Base-by-base conservation (phyloP, 2,113 vertebrate genomes). In the Sardina pilchardus region DNA sequence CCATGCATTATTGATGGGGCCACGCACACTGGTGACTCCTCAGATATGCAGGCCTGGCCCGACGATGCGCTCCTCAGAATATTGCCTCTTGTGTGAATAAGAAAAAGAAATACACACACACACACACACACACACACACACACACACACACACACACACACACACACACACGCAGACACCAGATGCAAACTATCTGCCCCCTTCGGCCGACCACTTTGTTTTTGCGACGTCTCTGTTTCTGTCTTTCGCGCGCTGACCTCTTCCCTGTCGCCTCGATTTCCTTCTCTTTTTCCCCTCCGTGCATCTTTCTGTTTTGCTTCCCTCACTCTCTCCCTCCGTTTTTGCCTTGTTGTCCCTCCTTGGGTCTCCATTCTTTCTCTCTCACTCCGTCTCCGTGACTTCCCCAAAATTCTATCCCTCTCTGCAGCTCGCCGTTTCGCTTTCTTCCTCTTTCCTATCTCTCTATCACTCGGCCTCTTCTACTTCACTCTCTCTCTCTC, bases 1-100 rank as follows among this genome's bases (percentile, higher is more conserved):
- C 95, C 93, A 96, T 99, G 95, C 95, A 99, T 99, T 99, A 99
- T 99, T 99, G 97, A 99, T 98, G 96, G 96, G 94, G 95, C 95
- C 95, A 95, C 89, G 91, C 94, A 88, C 92, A 88, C 92, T 92
- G 82, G 95, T 94, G 92, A 95, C 96, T 95, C 96, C 95, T 97
- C 96, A 96, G 95, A 96, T 96, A 96, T 96, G 96, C 97, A 97
- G 97, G 94, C 95, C 96, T 96, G 97, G 96, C 97, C 97, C 94
- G 95, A 97, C 96, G 95, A 97, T 95, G 94, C 92, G 95, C 96
- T 96, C 95, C 96, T 95, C 95, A 95, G 96, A 93, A 95, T 96
- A 97, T 96, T 96, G 95, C 96, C 95, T 96, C 94, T 92, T 95
- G 75, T 83, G 71, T 85, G 56, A 96, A 53, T 19, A 82, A 81